phyloP scores from a whole-genome alignment of 2,797 vertebrate species.

The Acrossocheilus fasciatus region DNA sequence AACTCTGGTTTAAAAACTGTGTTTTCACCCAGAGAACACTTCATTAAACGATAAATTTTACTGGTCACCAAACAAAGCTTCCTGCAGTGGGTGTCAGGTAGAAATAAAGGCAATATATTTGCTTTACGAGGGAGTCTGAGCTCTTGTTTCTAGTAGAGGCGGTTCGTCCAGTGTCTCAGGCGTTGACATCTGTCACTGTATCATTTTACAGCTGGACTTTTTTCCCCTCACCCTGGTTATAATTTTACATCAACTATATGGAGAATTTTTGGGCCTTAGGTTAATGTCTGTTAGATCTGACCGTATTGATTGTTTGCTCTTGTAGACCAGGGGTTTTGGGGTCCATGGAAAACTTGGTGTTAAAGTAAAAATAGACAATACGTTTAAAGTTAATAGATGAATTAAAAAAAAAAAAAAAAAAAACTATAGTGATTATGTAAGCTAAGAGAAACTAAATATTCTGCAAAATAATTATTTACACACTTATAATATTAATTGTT shows the following conservation, averaged over 20 bases:
- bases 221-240: neutral
- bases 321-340: neutral
- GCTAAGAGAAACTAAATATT: neutral
- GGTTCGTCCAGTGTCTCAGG: slow-evolving; percentile 4
- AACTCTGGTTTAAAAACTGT: neutral
- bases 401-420: no score
- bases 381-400: neutral
- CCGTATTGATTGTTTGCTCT: neutral
- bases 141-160: neutral
- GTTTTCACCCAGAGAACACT: neutral
- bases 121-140: neutral
- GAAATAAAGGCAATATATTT: neutral
- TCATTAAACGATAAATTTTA: neutral
- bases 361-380: no score
- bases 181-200: neutral
- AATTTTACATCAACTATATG: neutral
- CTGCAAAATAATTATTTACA: neutral
- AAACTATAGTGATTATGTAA: no score
- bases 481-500: neutral
- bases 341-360: neutral
- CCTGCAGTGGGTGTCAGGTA: neutral
- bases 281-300: neutral
- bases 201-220: neutral
- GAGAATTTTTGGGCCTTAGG: neutral
- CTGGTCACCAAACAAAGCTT: neutral